These are phyloP conservation scores for Adela reaumurella DNA, from an alignment of 2,888 invertebrate species.

Conservation along the genomic window DNA sequence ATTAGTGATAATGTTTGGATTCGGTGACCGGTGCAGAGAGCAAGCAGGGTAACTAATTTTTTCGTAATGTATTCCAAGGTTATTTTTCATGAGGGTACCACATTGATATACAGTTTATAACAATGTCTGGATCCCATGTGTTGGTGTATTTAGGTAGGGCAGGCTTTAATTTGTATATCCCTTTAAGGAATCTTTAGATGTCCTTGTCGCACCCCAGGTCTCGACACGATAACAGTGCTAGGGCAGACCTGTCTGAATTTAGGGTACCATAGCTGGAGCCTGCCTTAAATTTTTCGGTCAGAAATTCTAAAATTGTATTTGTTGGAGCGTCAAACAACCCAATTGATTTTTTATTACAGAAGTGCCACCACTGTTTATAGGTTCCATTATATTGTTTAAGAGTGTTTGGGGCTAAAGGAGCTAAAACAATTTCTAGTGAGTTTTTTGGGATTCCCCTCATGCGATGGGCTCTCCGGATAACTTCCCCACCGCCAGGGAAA, in stretches of 20 bases:
- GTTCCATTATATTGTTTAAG: neutral
- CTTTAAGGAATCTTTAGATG: neutral
- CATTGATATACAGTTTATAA: neutral
- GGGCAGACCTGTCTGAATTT: neutral
- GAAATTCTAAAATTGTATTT: neutral
- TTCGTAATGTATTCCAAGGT: neutral
- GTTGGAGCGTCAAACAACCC: neutral
- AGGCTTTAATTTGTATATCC: neutral
- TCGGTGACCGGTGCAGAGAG: constrained; percentile 1
- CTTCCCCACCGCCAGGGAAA: constrained; percentile 3
- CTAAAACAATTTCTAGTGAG: neutral
- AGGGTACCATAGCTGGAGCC: neutral
- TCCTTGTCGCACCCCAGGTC: neutral
- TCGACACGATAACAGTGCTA: neutral
- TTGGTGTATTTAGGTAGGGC: neutral
- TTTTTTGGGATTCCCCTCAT: neutral
- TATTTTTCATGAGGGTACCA: constrained; percentile 1
- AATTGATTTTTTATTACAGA: neutral
- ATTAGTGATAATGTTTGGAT: constrained; percentile 3
- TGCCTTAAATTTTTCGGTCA: neutral
- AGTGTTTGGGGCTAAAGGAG: neutral
- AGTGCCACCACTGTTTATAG: constrained; percentile 2
- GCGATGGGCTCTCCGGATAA: neutral
- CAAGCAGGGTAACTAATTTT: constrained; percentile 1
- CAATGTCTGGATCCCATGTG: constrained; percentile 1